Evolutionary conservation across 1,140 invertebrate genomes (phyloP).

Genomic region (Drosophila sp.): DNA sequence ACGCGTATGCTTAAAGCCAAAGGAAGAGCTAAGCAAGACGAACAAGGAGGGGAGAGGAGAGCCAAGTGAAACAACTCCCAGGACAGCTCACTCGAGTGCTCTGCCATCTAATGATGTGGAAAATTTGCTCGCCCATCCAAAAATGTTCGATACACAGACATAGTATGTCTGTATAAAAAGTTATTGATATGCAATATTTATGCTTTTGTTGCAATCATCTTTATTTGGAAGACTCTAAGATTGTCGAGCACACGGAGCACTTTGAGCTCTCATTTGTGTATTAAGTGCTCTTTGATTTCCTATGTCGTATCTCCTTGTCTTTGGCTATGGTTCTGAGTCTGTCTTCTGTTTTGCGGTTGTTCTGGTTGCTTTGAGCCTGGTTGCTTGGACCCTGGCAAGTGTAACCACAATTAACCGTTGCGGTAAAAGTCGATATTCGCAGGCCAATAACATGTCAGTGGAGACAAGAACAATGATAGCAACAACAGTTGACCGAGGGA

Average conservation of each 20-base stretch:
- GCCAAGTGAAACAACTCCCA: conserved; percentile 38
- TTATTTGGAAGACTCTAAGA: conserved; percentile 1
- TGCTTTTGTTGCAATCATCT: conserved; percentile 48
- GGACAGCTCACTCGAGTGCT: conserved; percentile 53
- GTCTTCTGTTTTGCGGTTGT: conserved; percentile 44
- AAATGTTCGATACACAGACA: conserved; percentile 35
- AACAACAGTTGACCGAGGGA: neutral
- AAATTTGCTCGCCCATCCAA: conserved; percentile 57
- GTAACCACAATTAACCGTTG: conserved; percentile 69
- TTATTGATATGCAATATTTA: conserved; percentile 56
- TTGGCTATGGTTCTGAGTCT: conserved; percentile 7
- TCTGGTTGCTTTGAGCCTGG: conserved; percentile 57
- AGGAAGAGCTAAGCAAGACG: neutral
- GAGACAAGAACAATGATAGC: conserved; percentile 16
- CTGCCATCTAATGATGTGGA: conserved; percentile 72
- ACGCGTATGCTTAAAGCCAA: conserved; percentile 24
- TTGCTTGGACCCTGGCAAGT: conserved; percentile 24
- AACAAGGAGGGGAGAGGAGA: conserved; percentile 5
- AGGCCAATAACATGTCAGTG: conserved; percentile 51
- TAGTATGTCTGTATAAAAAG: conserved; percentile 37
- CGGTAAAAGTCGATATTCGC: conserved; percentile 42
- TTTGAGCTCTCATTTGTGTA: conserved; percentile 34
- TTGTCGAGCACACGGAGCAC: neutral
- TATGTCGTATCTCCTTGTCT: neutral
- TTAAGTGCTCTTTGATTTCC: conserved; percentile 22